Base-by-base conservation (phyloP, 2,888 invertebrate species). In the Dicyrtomina minuta region DNA sequence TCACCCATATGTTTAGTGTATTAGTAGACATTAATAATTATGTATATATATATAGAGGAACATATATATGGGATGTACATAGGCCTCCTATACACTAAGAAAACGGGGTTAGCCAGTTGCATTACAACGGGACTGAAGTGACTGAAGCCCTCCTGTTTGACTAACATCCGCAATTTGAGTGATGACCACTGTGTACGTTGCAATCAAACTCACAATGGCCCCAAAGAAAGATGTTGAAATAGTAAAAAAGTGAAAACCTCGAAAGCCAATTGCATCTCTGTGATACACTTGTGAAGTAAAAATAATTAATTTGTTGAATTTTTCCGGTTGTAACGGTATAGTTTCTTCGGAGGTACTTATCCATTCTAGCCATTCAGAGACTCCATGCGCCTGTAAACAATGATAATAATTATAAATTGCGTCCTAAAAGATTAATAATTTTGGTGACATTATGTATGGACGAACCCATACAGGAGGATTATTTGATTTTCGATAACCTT, bases 111-210 rank as follows among this genome's bases (percentile, higher is more conserved):
- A n/a, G n/a, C n/a, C n/a, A n/a, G n/a, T n/a, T n/a, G n/a, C n/a
- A n/a, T n/a, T n/a, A n/a, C n/a, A n/a, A n/a, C n/a, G n/a, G n/a
- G n/a, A n/a, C n/a, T n/a, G n/a, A n/a, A n/a, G n/a, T n/a, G n/a
- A n/a, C n/a, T n/a, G n/a, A n/a, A n/a, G n/a, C n/a, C n/a, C n/a
- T n/a, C n/a, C n/a, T n/a, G n/a, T n/a, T n/a, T n/a, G n/a, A n/a
- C n/a, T n/a, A n/a, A n/a, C n/a, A n/a, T 33, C 33, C 8, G 33
- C 33, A 33, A 33, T 33, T 33, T 55, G 55, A 1, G 55, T 55
- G 12, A 55, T 55, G 55, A 55, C 55, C 13, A 55, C 55, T 2
- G 55, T 55, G 26, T 55, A 55, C 22, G 55, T 55, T 10, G 55
- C 55, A 6, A 55, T 26, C 3, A 55, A 24, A 27, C 55, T 55